Base-by-base conservation (phyloP, 2,797 vertebrate genomes). In the Anguilla obscura region DNA sequence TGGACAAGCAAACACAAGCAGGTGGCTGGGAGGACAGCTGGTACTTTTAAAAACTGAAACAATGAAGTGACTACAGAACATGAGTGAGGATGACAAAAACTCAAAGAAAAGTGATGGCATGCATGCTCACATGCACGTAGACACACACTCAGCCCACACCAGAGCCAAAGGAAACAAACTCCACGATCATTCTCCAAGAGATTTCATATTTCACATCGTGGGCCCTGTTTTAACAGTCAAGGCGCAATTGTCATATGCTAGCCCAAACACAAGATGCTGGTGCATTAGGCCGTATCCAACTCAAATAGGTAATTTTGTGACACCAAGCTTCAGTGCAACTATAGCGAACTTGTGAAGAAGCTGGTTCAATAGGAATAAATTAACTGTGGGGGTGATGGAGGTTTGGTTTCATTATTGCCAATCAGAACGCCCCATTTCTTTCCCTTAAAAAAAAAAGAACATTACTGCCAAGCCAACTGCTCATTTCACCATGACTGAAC, bases 1-100 rank as follows among this genome's bases (percentile, higher is more conserved):
- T 88, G 89, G 89, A 88, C 76, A 83, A 86, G 84, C 58, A 58
- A 63, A 40, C 63, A 21, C 14, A 16, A 63, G 84, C 36, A 48
- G 45, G 79, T 50, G 45, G 45, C 36, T 45, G 79, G 79, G 54
- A 88, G 82, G 18, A 45, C 36, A 63, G 36, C 30, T 80, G 74
- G 69, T n/a, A 79, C n/a, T 12, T 27, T 50, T 1, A 50, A 80
- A 69, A 50, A 50, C 24, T 58, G 24, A 45, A 45, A 63, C 58
- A 58, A 63, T 63, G 85, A 69, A n/a, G 21, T 45, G 9, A 63
- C 54, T 40, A 54, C 36, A 48, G 36, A 79, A 48, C 45, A 88
- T 79, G 66, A 56, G 86, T 52, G 30, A 24, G 54, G 50, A 10
- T 76, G 27, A 56, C 3, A 84, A 83, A 84, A 84, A 84, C 3